Base-by-base conservation (phyloP, 1,140 invertebrate genomes). In the Neomicropteryx cornuta region DNA sequence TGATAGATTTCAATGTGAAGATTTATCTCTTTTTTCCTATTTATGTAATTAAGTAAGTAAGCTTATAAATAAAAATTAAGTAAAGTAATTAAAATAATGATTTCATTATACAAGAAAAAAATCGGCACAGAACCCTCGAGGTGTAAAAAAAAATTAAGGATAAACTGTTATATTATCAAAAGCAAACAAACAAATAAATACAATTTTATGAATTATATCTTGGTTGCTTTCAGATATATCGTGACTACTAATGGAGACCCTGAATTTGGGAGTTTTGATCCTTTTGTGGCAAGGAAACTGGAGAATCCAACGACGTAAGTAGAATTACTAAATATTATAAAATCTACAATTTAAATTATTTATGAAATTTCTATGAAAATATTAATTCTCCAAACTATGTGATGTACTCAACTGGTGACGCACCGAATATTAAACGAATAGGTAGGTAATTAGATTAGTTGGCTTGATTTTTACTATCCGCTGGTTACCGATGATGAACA, bases 251-350 rank as follows among this genome's bases (percentile, higher is more conserved):
- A 61, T 40, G 64, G 62, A 32, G 60, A 67, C 40, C 50, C 49
- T 43, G 53, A 72, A 45, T 60, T 53, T 27, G 68, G 67, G 34
- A 70, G 70, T 18, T 83, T 76, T 48, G 76, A 88, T 64, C 84
- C 84, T 0, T 87, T 88, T 55, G 62, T 64, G 17, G 76, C 80
- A 44, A 68, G 83, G 27, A 73, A 76, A 42, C 58, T 81, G 45
- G 76, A 77, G 16, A 80, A 84, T 64, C 79, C 83, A 31, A 86
- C 83, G 35, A 83, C 83, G 84, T 87, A 73, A 83, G 81, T 76
- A 60, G 31, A n/a, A n/a, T n/a, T n/a, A n/a, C n/a, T n/a, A n/a
- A n/a, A n/a, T n/a, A n/a, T n/a, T n/a, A n/a, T n/a, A n/a, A 17
- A 6, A 24, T 13, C 20, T 36, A 35, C 43, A 27, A 44, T 18